Conservation (phyloP, 2,888 invertebrate species). For the Watsonalla cultraria region DNA sequence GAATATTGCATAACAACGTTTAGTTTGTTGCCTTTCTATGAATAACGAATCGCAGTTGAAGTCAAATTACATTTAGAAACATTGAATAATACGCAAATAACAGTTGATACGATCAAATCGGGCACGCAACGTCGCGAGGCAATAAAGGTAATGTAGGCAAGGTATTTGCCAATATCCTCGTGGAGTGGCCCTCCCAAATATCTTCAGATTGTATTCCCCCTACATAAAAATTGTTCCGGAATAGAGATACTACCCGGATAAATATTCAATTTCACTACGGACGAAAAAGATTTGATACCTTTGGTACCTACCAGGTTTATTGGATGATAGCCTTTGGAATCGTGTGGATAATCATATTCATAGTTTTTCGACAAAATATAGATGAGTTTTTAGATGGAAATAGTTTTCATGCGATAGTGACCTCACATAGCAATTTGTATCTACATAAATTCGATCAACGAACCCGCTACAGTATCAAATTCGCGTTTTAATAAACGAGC, state of each 20-base stretch:
- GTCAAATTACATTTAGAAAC: conserved; percentile 55
- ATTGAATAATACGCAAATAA: conserved; percentile 65
- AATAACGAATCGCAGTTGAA: conserved; percentile 40
- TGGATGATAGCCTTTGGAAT: conserved; percentile 76
- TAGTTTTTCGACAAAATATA: conserved; percentile 64
- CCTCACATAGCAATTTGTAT: conserved; percentile 17
- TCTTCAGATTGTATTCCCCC: conserved; percentile 76
- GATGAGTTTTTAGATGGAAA: conserved; percentile 51
- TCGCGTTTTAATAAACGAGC: not conserved
- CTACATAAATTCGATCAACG: conserved; percentile 36
- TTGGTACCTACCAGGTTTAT: conserved; percentile 73
- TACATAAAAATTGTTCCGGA: conserved; percentile 77
- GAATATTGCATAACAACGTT: conserved; percentile 23
- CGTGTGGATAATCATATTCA: conserved; percentile 76
- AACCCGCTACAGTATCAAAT: not conserved
- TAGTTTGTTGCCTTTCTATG: conserved; percentile 31
- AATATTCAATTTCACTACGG: conserved; percentile 78
- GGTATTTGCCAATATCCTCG: conserved; percentile 76
- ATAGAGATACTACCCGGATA: conserved; percentile 78
- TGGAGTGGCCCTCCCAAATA: conserved; percentile 76
- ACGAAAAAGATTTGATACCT: conserved; percentile 78
- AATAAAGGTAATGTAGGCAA: conserved; percentile 77
- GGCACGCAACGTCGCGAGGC: conserved; percentile 67
- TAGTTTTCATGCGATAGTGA: conserved; percentile 40
- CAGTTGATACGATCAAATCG: conserved; percentile 63